Conservation (phyloP, 2,888 invertebrate genomes). For the Epicampocera succincta region DNA sequence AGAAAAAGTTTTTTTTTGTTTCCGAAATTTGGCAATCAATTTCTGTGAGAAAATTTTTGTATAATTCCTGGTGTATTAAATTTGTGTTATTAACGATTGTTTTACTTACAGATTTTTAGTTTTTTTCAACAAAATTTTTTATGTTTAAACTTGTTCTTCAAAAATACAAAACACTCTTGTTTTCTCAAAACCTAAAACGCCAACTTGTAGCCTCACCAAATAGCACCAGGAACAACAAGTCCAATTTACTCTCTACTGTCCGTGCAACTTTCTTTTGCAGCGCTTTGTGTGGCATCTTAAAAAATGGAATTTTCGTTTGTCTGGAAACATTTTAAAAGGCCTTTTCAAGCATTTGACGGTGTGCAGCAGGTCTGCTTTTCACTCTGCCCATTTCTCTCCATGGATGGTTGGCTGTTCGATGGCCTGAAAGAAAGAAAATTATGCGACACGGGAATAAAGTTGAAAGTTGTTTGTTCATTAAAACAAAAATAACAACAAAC, state of each 20-base stretch:
- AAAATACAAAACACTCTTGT: too few species aligned
- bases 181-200: neutral
- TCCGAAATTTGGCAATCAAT: too few species aligned
- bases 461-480: conserved; percentile 61
- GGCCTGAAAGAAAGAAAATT: conserved; percentile 58
- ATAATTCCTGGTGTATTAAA: too few species aligned
- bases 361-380: neutral
- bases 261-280: conserved; percentile 32
- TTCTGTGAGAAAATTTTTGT: too few species aligned
- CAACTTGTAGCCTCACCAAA: neutral
- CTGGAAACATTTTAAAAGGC: neutral
- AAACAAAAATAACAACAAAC: conserved; percentile 23
- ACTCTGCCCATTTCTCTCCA: conserved; percentile 14
- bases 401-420: conserved; percentile 53
- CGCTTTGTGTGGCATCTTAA: conserved; percentile 26
- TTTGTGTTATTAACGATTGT: too few species aligned
- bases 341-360: conserved; percentile 3
- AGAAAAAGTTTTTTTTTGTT: too few species aligned
- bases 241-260: conserved; percentile 33
- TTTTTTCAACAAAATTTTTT: too few species aligned
- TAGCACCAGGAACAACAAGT: conserved; percentile 6
- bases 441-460: conserved; percentile 65
- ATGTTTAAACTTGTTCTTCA: too few species aligned
- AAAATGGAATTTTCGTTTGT: neutral
- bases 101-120: too few species aligned